Evolutionary conservation across 2,797 vertebrate species (phyloP).

Genomic region (Falco cherrug): DNA sequence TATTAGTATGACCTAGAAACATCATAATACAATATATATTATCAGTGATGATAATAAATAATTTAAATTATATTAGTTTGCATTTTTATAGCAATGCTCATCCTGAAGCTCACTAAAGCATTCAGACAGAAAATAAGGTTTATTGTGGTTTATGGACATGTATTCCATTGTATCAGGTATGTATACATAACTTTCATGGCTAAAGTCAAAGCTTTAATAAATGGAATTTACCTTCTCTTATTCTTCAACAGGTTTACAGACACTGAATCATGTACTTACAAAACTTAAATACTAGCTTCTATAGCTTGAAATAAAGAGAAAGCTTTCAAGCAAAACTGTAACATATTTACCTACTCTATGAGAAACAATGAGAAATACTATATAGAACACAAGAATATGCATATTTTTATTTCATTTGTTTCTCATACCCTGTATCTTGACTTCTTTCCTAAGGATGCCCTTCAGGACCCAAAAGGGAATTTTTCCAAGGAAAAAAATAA

Average conservation of each 20-base stretch:
- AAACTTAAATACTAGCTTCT: neutral
- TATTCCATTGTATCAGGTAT: neutral
- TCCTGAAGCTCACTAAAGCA: neutral
- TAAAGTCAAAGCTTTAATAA: neutral
- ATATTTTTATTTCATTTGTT: neutral
- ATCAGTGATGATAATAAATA: neutral
- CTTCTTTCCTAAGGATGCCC: neutral
- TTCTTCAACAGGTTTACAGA: neutral
- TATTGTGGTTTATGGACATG: neutral
- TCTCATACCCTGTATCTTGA: neutral
- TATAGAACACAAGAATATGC: neutral
- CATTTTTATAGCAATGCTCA: neutral
- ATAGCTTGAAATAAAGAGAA: neutral
- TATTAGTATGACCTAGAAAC: neutral
- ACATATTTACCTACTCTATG: neutral
- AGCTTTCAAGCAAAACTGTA: neutral
- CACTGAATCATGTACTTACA: neutral
- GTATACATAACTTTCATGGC: neutral
- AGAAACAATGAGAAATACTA: neutral
- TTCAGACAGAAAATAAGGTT: constrained; percentile 10
- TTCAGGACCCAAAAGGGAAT: neutral
- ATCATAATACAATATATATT: neutral
- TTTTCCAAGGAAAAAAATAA: neutral
- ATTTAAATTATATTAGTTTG: neutral
- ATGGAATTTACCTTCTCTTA: neutral